Evolutionary conservation across 2,888 invertebrate species (phyloP).

Genomic region (Trachelus troglodyta): DNA sequence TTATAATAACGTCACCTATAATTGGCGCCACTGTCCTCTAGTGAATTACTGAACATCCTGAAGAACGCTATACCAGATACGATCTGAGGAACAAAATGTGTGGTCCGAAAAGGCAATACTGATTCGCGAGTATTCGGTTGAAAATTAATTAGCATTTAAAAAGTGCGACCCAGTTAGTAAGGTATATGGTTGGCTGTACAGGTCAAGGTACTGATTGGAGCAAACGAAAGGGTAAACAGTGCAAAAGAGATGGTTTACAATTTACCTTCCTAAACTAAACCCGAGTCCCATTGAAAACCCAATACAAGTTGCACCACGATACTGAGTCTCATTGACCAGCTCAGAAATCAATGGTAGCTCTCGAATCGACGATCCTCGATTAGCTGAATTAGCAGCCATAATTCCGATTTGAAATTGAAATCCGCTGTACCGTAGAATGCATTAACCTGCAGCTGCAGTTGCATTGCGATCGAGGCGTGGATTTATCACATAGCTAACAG

Average conservation of each 20-base stretch:
- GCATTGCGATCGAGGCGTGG: not conserved
- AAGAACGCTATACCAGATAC: not conserved
- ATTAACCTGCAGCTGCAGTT: not conserved
- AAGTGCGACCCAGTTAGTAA: not conserved
- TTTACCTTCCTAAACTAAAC: not conserved
- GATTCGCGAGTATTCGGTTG: not conserved
- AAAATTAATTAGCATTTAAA: not conserved
- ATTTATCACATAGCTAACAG: not conserved
- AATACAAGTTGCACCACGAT: not conserved
- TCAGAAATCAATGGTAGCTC: not conserved
- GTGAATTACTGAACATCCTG: not conserved
- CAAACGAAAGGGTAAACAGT: not conserved
- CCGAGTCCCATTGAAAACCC: not conserved
- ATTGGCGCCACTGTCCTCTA: not conserved
- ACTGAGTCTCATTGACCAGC: not conserved
- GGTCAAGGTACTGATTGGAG: not conserved
- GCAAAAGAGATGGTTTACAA: not conserved
- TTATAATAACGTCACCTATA: not conserved
- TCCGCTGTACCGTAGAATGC: not conserved
- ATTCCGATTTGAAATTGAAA: not conserved
- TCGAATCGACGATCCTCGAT: not conserved
- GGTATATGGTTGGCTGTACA: not conserved
- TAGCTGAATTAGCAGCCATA: not conserved
- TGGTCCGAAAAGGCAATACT: not conserved
- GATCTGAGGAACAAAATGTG: not conserved